Evolutionary conservation across 2,113 vertebrate genomes (phyloP).

Genomic region (Ellobius talpinus): DNA sequence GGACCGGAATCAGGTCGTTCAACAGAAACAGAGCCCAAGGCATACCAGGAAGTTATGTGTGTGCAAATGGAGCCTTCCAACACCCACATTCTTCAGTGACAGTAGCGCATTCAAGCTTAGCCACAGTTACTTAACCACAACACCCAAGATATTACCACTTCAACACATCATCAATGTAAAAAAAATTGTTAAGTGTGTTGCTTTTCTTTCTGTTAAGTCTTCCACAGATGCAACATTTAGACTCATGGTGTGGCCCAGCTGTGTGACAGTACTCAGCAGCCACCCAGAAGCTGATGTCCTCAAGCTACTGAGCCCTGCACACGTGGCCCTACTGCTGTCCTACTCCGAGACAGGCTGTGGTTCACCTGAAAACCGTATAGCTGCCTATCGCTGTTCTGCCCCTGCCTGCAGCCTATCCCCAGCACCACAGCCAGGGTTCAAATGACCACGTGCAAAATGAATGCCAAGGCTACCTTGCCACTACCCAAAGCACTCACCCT

Average conservation of each 20-base stretch:
- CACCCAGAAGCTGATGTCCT: background rate
- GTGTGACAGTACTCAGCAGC: background rate
- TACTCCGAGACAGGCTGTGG: background rate
- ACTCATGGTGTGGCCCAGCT: background rate
- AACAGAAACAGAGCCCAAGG: background rate
- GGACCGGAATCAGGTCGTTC: background rate
- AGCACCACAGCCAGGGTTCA: background rate
- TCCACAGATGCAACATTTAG: background rate
- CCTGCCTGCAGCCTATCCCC: background rate
- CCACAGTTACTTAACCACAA: background rate
- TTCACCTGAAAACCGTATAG: background rate
- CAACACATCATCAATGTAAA: background rate
- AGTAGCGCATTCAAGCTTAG: background rate
- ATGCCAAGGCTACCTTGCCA: background rate
- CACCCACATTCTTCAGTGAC: background rate
- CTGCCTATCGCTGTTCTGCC: background rate
- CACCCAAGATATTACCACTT: background rate
- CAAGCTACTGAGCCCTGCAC: background rate
- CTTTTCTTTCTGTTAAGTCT: background rate
- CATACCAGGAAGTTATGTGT: background rate
- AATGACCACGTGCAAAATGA: background rate
- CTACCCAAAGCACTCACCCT: background rate
- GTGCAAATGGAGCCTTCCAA: background rate
- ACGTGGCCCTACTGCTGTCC: background rate
- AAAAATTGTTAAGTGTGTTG: background rate